Evolutionary conservation across 2,797 vertebrate species (phyloP).

Genomic region (Chelidonichthys spinosus): DNA sequence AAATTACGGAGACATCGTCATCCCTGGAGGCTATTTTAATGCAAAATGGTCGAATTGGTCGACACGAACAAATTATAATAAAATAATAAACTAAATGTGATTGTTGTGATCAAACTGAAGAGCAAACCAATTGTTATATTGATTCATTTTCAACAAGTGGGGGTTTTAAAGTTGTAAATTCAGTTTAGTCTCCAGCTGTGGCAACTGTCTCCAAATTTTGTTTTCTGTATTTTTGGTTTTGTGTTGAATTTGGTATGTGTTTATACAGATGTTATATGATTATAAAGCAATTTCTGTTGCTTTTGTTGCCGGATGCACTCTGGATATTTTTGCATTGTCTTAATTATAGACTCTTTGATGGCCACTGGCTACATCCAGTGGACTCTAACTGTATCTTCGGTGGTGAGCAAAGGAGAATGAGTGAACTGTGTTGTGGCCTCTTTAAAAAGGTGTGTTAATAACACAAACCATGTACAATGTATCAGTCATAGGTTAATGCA

Average conservation of each 20-base stretch:
- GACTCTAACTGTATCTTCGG: constrained; percentile 37
- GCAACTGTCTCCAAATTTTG: constrained; percentile 40
- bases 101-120: not conserved
- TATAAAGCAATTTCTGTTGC: constrained; percentile 31
- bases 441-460: constrained; percentile 55
- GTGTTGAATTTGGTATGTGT: constrained; percentile 36
- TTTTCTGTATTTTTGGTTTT: constrained; percentile 41
- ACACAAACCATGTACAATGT: constrained; percentile 66
- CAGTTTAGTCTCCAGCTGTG: constrained; percentile 39
- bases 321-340: constrained; percentile 39
- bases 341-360: constrained; percentile 28
- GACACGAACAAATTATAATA: not conserved
- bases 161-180: constrained; percentile 3
- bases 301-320: constrained; percentile 37
- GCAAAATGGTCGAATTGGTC: not conserved
- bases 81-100: not conserved
- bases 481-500: constrained; percentile 86
- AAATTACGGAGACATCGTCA: constrained; percentile 27
- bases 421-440: constrained; percentile 57
- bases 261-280: constrained; percentile 30
- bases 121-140: not conserved
- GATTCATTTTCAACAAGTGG: constrained; percentile 1
- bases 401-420: constrained; percentile 44
- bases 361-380: constrained; percentile 29
- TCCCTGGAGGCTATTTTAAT: constrained; percentile 24